These are phyloP conservation scores for Corythornis vintsioides DNA, from an alignment of 2,113 vertebrate genomes.

Conservation along the genomic window DNA sequence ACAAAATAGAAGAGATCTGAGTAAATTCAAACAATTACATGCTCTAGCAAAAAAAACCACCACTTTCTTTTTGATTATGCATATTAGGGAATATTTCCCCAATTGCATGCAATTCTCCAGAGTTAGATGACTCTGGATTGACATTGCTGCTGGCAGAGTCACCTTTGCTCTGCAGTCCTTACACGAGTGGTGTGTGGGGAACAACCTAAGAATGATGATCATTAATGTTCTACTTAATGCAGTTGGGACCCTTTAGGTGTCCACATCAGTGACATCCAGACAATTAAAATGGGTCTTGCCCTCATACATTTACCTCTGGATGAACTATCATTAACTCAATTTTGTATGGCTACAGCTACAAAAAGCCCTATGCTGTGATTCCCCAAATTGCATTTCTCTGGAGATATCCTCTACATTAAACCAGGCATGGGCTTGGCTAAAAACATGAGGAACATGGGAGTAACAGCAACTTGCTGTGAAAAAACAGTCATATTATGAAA, in stretches of 20 bases:
- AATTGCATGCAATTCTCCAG: neutral
- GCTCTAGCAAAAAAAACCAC: neutral
- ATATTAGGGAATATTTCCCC: neutral
- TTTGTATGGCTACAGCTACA: neutral
- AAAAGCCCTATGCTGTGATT: neutral
- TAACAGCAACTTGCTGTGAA: neutral
- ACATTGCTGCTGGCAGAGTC: neutral
- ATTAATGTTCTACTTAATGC: neutral
- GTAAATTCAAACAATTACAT: neutral
- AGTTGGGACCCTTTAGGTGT: neutral
- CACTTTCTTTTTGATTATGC: neutral
- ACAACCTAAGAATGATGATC: neutral
- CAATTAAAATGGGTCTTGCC: neutral
- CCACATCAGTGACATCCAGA: neutral
- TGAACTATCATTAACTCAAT: accelerated
- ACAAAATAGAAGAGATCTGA: neutral
- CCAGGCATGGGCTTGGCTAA: neutral
- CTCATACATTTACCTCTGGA: neutral
- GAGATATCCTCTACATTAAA: neutral
- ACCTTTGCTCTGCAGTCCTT: neutral
- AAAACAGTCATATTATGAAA: neutral
- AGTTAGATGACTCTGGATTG: neutral
- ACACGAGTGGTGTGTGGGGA: neutral
- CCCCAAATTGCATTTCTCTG: neutral
- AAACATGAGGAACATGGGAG: neutral